Conservation (phyloP, 2,113 vertebrate genomes). For the Vicugna pacos region DNA sequence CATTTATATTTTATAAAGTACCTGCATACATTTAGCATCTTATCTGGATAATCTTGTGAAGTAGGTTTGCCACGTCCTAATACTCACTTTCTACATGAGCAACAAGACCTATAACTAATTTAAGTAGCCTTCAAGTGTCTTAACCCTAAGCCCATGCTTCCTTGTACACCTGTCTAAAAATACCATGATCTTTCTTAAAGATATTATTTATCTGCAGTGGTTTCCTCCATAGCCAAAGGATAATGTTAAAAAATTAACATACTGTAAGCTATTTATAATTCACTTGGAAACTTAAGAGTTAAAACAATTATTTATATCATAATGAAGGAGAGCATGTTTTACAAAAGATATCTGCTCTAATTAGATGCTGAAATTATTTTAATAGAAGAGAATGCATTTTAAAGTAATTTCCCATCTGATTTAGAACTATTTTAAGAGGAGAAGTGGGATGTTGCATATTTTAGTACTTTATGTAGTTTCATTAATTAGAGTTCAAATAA, state of each 20-base stretch:
- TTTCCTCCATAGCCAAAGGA: neutral
- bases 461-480: constrained; percentile 41
- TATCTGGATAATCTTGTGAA: neutral
- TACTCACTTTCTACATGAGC: neutral
- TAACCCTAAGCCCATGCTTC: neutral
- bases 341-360: neutral
- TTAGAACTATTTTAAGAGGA: neutral
- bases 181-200: neutral
- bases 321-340: neutral
- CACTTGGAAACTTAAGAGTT: neutral
- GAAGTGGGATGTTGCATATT: neutral
- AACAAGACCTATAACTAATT: neutral
- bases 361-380: neutral
- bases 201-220: neutral
- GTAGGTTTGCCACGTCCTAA: neutral
- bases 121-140: neutral
- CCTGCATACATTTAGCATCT: neutral
- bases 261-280: neutral
- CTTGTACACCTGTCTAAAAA: neutral
- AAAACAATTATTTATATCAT: neutral
- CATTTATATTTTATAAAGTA: neutral
- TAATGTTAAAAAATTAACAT: neutral
- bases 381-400: neutral
- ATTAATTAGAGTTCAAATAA: constrained; percentile 12
- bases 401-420: constrained; percentile 36